Base-by-base conservation (phyloP, 2,888 invertebrate genomes). In the Aphodius granarius region DNA sequence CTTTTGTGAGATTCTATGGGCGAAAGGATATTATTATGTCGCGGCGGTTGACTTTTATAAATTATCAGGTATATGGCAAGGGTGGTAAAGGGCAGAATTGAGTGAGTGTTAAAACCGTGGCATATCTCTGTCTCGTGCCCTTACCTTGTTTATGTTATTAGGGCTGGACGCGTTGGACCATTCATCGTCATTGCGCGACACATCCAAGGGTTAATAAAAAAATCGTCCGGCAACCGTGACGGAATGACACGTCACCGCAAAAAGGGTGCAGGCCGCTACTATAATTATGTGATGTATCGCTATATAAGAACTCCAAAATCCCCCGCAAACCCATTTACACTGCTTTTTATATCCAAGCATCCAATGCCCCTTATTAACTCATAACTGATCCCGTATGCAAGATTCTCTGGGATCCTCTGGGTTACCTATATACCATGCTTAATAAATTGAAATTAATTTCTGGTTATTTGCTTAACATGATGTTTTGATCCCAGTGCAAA, bases 141-240 rank as follows among this genome's bases (percentile, higher is more conserved):
- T 81, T 83, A 84, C 82, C 80, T 83, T 83, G 83, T 84, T 84
- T 84, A 84, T 83, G 83, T 83, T 83, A 84, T 84, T 84, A 84
- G 73, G 66, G 75, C 73, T 73, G 71, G 73, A 83, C 82, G 43
- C 43, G 81, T 79, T 76, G 78, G 82, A 81, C 84, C 83, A 84
- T 84, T 85, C 83, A 84, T 84, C 83, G 80, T 83, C 80, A 77
- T 80, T 71, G 78, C 77, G 79, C 81, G 84, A 84, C 84, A 84
- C 84, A 84, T 84, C 83, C 83, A 83, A 82, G 82, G 83, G 83
- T 85, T 84, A 84, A 84, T 83, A 84, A 84, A 84, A 85, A 84
- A 83, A 83, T 83, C 83, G 82, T 43, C 43, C 43, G 43, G 43
- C 43, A 43, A 43, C 43, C 82, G 83, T 83, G 81, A 83, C 82